Conservation (phyloP, 2,113 vertebrate genomes). For the Corydoras sp. region DNA sequence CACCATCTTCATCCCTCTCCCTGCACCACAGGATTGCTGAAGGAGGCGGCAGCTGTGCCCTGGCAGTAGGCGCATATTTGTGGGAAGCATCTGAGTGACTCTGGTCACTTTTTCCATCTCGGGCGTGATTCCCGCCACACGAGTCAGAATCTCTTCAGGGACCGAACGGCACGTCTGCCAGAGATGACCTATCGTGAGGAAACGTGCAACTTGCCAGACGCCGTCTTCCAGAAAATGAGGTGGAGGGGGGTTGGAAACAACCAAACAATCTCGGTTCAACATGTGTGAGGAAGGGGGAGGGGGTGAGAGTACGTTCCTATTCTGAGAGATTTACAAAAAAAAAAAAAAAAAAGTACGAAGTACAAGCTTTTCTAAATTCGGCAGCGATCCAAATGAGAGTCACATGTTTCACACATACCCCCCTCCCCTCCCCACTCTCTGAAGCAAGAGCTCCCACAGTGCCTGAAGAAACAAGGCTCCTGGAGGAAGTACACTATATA, state of each 20-base stretch:
- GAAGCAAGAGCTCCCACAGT: background rate
- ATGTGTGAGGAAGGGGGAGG: background rate
- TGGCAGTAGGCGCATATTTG: conserved; percentile 28
- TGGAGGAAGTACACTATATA: too few species aligned
- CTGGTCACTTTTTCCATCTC: conserved; percentile 60
- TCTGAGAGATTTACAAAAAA: background rate
- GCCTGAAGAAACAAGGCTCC: background rate
- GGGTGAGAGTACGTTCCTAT: background rate
- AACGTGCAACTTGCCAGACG: background rate
- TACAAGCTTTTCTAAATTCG: background rate
- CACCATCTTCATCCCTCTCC: background rate
- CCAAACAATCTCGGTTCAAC: background rate
- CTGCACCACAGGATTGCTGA: background rate
- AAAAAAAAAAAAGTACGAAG: background rate
- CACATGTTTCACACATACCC: background rate
- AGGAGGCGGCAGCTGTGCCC: conserved; percentile 20
- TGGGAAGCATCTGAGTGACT: conserved; percentile 34
- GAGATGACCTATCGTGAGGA: background rate
- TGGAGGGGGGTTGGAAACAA: background rate
- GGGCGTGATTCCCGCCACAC: conserved; percentile 31
- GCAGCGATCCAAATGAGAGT: background rate
- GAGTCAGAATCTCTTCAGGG: conserved; percentile 32
- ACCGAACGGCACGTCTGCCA: conserved; percentile 10
- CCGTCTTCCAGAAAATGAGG: background rate
- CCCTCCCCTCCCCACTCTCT: background rate